Base-by-base conservation (phyloP, 2,797 vertebrate genomes). In the Knipowitschia caucasica region DNA sequence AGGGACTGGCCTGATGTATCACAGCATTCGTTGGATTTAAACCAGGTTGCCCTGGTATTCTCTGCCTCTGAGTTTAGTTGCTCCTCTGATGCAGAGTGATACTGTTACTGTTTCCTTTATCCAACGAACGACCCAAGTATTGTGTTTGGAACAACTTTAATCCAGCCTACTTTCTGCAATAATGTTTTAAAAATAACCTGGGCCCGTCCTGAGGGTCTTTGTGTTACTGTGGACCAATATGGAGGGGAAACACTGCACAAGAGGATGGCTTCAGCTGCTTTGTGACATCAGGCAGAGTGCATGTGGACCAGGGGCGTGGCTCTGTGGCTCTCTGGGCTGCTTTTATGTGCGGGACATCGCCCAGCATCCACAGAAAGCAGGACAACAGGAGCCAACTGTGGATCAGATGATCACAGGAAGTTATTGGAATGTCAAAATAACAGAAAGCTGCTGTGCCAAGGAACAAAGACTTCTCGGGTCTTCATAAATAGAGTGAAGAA, bases 211-310 rank as follows among this genome's bases (percentile, higher is more conserved):
- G 33, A 62, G 51, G 38, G 27, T 15, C 56, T 64, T 26, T 69
- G 56, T 52, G 27, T 50, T 40, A 58, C 65, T 70, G 34, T 66
- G 56, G 69, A 59, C 56, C 69, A 62, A 55, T 64, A 56, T 46
- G 63, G 56, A 69, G 67, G 63, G 72, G 58, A 66, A 73, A 72
- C 42, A 72, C 53, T 75, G 50, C 56, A 59, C 50, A 65, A 56
- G 67, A 18, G 63, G 59, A 69, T 47, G 62, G 64, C 67, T 71
- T 78, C 55, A 70, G 63, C 59, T 66, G 60, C 56, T 49, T 55
- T 45, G 67, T 87, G 85, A 85, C 78, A 75, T 85, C 83, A 86
- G 69, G 53, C 40, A 30, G 63, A 65, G 64, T 82, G 66, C 47
- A 80, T 80, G 80, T 62, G 59, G 68, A 52, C 50, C 34, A 36